phyloP scores from a whole-genome alignment of 2,113 vertebrate species.

The Xenopus borealis region DNA sequence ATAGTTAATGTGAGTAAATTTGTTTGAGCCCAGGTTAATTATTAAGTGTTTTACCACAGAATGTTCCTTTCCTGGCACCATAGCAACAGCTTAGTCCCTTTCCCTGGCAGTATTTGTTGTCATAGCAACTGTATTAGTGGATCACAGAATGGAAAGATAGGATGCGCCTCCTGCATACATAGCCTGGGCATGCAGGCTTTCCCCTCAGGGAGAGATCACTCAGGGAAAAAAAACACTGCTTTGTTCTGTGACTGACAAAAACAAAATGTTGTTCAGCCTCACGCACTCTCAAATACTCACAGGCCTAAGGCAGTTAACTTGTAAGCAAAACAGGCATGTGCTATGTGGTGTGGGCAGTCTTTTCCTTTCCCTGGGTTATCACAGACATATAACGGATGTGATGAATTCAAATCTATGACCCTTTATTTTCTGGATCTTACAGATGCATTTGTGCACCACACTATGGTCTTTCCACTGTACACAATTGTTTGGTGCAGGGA shows the following conservation, averaged over 20 bases:
- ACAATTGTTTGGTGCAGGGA: no score
- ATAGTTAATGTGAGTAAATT: not conserved
- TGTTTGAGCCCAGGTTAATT: constrained; percentile 56
- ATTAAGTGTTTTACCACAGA: constrained; percentile 58
- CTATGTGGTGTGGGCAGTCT: no score
- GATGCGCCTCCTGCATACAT: constrained; percentile 37
- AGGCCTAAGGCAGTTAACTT: no score
- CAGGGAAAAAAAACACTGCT: constrained; percentile 3
- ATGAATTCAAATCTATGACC: no score
- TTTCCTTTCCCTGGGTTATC: no score
- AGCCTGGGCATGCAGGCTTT: constrained; percentile 21
- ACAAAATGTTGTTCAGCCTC: no score
- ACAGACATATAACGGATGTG: no score
- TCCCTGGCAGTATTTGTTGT: constrained; percentile 56
- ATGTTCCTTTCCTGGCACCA: constrained; percentile 58
- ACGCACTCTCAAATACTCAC: not conserved
- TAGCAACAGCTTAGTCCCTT: constrained; percentile 59
- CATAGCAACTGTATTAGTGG: constrained; percentile 58
- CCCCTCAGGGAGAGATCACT: constrained; percentile 31
- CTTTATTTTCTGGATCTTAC: no score
- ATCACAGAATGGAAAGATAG: constrained; percentile 52
- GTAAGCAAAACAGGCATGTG: no score
- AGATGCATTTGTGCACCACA: no score
- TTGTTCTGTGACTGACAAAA: no score
- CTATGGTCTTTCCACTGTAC: no score